Conservation (phyloP, 1,140 invertebrate species). For the Ceratosolen solmsi region DNA sequence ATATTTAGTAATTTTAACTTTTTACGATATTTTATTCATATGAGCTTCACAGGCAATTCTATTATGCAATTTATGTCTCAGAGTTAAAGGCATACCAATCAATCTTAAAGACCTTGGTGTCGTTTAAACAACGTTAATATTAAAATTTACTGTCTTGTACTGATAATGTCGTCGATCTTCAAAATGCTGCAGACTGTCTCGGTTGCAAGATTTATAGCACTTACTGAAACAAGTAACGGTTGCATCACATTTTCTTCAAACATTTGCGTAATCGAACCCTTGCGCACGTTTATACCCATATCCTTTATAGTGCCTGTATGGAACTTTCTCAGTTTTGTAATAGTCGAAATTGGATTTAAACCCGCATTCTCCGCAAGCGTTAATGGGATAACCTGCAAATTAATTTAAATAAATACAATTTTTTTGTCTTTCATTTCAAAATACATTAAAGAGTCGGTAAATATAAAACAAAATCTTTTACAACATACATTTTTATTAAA, state of each 20-base stretch:
- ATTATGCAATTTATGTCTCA: constrained; percentile 29
- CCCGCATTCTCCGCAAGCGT: constrained; percentile 99
- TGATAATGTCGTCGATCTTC: constrained; percentile 99
- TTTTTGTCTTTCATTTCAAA: too few relatives aligned
- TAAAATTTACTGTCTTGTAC: constrained; percentile 61
- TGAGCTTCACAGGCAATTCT: constrained; percentile 4
- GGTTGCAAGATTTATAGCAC: constrained; percentile 94
- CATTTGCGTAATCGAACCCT: constrained; percentile 96
- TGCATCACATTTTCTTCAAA: constrained; percentile 98
- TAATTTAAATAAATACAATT: too few relatives aligned
- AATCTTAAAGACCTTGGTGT: neutral
- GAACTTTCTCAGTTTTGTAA: constrained; percentile 95
- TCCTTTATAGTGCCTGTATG: constrained; percentile 89
- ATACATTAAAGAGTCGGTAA: too few relatives aligned
- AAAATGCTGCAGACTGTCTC: constrained; percentile 98
- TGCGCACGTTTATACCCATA: constrained; percentile 97
- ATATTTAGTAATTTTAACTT: neutral
- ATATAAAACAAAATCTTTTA: too few relatives aligned
- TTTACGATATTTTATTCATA: neutral
- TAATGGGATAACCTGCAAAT: constrained; percentile 83
- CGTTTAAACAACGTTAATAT: neutral
- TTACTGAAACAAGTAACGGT: constrained; percentile 94
- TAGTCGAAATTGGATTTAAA: constrained; percentile 97
- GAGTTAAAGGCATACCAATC: neutral
- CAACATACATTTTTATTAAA: too few relatives aligned